Base-by-base conservation (phyloP, 2,888 invertebrate species). In the Cataglyphis albicans region DNA sequence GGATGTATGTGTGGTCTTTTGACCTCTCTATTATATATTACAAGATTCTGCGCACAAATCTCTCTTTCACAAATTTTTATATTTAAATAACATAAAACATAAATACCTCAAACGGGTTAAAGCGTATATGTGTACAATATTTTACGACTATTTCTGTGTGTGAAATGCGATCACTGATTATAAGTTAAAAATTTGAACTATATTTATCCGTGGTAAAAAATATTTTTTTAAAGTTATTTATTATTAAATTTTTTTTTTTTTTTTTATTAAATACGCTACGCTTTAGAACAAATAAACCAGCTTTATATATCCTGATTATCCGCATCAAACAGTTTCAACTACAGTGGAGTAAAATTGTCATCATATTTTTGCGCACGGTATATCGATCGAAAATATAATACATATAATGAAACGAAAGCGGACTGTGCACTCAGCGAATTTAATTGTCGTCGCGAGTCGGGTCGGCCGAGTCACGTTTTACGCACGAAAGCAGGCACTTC, bases 401-500 rank as follows among this genome's bases (percentile, higher is more conserved):
- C 6, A 35, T 35, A 68, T 68, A 80, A 70, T 72, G 59, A 80
- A 80, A 70, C 59, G 59, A 72, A 80, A 70, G 78, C 52, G 52
- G n/a, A n/a, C 52, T 52, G n/a, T 72, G 44, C 70, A 57, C 68
- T 3, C 70, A 12, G 29, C 78, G 59, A 59, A 80, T 80, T 80
- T 70, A 70, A 80, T 80, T 72, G 78, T 72, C 70, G 32, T 44
- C 59, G 55, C 32, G 59, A 21, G 25, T 4, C 55, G 41, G 52
- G 57, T 18, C 67, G 64, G n/a, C n/a, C 52, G 41, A 15, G 72
- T 64, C 52, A 55, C 83, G 80, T 21, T 82, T 84, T 44, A 81
- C 52, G 25, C 82, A 63, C 57, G 59, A 70, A 84, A 84, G 65
- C 82, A 73, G 64, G 41, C 29, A 70, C 70, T 72, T 70, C 64